Evolutionary conservation across 2,797 vertebrate genomes (phyloP).

Genomic region (Platyrinchus mystaceus): DNA sequence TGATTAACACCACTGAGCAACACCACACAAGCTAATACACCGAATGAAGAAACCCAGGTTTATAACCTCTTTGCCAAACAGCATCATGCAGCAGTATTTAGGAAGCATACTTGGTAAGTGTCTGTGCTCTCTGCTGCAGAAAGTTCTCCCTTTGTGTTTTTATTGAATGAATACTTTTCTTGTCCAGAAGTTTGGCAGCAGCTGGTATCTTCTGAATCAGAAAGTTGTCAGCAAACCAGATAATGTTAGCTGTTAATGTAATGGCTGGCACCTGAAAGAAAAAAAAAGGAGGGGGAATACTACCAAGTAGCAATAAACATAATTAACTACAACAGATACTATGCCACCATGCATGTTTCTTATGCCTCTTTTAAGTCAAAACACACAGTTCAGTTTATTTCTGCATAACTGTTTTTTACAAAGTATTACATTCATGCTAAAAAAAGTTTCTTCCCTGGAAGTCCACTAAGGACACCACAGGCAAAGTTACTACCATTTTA

Average conservation of each 20-base stretch:
- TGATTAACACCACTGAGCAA: background rate
- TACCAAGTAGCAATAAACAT: background rate
- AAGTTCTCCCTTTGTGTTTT: constrained; percentile 87
- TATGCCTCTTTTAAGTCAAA: background rate
- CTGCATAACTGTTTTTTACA: background rate
- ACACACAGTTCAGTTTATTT: background rate
- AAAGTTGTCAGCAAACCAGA: constrained; percentile 97
- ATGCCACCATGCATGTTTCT: background rate
- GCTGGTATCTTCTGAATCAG: constrained; percentile 88
- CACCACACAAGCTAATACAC: background rate
- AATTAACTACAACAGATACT: background rate
- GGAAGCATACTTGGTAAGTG: constrained; percentile 86
- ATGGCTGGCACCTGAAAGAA: constrained; percentile 88
- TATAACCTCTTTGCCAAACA: background rate
- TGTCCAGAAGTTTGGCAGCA: constrained; percentile 93
- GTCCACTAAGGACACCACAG: background rate
- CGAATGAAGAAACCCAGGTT: background rate
- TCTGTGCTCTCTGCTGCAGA: constrained; percentile 91
- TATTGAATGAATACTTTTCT: constrained; percentile 89
- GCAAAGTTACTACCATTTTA: background rate
- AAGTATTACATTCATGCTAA: background rate
- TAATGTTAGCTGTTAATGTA: constrained; percentile 92
- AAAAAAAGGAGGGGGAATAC: rapidly evolving
- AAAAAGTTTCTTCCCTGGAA: background rate
- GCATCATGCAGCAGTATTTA: background rate